Percentiles rank a stretch among this genome's conserved stretches.
Evolutionary conservation across 2,797 vertebrate genomes (phyloP).

Genomic region (Enteromius afrohamiltoni): DNA sequence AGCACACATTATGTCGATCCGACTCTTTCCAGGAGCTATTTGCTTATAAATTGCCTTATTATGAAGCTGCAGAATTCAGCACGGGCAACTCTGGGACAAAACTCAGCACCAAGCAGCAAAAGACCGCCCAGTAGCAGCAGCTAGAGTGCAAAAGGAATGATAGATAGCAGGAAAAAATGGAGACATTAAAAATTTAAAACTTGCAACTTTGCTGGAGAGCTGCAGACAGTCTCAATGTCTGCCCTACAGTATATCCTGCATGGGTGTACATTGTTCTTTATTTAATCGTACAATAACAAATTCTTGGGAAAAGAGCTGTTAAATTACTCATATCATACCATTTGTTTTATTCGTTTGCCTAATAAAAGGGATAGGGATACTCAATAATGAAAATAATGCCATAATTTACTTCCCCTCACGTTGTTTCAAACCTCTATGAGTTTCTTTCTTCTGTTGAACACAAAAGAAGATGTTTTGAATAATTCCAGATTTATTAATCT

Average conservation of each 20-base stretch:
- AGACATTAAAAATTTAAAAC: slow-evolving; percentile 51
- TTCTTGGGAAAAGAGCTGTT: neutral
- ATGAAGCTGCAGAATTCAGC: slow-evolving; percentile 27
- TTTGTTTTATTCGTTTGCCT: neutral
- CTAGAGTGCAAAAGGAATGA: neutral
- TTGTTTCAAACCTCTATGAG: neutral
- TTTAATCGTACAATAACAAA: neutral
- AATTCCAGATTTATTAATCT: too few relatives aligned
- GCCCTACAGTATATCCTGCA: neutral
- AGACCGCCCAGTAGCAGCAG: neutral
- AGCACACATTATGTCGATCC: slow-evolving; percentile 40
- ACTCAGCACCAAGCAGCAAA: slow-evolving; percentile 19
- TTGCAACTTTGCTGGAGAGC: slow-evolving; percentile 38
- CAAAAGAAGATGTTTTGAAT: too few relatives aligned
- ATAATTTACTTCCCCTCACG: neutral
- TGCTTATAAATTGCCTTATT: slow-evolving; percentile 56
- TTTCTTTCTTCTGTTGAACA: neutral
- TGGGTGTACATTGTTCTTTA: neutral
- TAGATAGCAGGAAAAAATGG: slow-evolving; percentile 19
- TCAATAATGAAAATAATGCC: neutral
- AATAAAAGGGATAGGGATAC: neutral
- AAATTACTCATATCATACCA: neutral
- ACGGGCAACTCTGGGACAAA: neutral
- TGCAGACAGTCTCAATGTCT: slow-evolving; percentile 21
- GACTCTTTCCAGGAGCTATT: slow-evolving; percentile 24